Evolutionary conservation across 2,797 vertebrate genomes (phyloP), one percentile per base, ranked within the genome.

Genomic region (Phrynocephalus vlangalii): DNA sequence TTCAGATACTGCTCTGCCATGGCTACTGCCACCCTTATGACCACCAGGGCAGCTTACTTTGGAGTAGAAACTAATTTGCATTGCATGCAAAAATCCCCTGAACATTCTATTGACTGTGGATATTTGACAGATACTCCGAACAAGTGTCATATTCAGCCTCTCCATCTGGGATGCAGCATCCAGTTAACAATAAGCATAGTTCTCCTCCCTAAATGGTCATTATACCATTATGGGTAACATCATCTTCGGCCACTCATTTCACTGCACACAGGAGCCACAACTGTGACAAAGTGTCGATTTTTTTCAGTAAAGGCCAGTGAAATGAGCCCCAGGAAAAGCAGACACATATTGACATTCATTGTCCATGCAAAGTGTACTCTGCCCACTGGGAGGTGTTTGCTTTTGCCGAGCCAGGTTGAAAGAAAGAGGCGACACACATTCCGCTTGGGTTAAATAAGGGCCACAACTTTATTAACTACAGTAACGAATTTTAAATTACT

Each of bases 211-310:
- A 52, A 86, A 30, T 60, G 9, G 8, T 44, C 77, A 72, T 80
- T 80, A 38, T 60, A 15, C 70, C 28, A 15, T 38, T 60, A 79
- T 20, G 30, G 48, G 30, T 26, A 56, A 28, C n/a, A 78, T 28
- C n/a, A n/a, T 60, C 30, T 80, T 67, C 44, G 68, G 50, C 67
- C 56, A 86, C 56, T 77, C 63, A 73, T 81, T 72, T 28, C 50
- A 79, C 48, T 79, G 60, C 72, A 26, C 33, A 66, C 38, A 44
- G 50, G 78, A 73, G 26, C 30, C 56, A 80, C 48, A 81, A 38
- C 70, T 72, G 28, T 86, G 85, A 86, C 22, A 50, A 70, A 73
- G 63, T 86, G 79, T 75, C 79, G 50, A 80, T n/a, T 81, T 81
- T 4, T 81, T 70, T 86, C 70, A 44, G 18, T 30, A 48, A 38